Conservation (phyloP, 2,888 invertebrate genomes). For the Hipparchia semele region DNA sequence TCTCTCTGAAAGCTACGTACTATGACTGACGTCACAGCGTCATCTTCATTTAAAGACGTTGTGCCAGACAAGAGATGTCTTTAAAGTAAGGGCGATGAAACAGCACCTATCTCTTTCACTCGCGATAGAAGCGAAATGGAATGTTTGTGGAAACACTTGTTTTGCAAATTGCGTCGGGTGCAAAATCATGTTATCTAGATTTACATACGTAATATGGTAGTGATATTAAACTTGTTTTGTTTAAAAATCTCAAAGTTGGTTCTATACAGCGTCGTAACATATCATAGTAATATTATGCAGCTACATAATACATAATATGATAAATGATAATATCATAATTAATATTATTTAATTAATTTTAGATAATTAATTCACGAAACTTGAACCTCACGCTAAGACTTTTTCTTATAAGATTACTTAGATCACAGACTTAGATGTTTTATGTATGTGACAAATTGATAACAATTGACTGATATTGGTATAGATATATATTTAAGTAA, state of each 20-base stretch:
- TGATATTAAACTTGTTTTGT: slow-evolving; percentile 39
- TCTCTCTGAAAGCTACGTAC: slow-evolving; percentile 83
- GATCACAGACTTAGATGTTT: no score
- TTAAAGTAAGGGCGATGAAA: slow-evolving; percentile 64
- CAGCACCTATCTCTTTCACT: slow-evolving; percentile 65
- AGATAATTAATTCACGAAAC: no score
- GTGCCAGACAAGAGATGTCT: slow-evolving; percentile 64
- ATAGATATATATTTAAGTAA: no score
- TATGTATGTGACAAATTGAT: no score
- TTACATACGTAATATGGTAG: slow-evolving; percentile 40
- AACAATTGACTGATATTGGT: no score
- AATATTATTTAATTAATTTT: no score
- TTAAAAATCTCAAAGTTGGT: slow-evolving; percentile 25
- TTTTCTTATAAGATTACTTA: no score
- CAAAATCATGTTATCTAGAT: slow-evolving; percentile 53
- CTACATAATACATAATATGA: no score
- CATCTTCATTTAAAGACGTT: slow-evolving; percentile 69
- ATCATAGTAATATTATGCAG: not conserved
- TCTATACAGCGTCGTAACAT: slow-evolving; percentile 8
- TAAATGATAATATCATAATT: no score
- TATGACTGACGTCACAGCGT: slow-evolving; percentile 75
- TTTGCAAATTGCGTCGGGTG: slow-evolving; percentile 78
- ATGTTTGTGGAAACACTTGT: slow-evolving; percentile 79
- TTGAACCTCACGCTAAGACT: no score
- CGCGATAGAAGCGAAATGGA: slow-evolving; percentile 77